Evolutionary conservation across 2,113 vertebrate species (phyloP).

Genomic region (Tetraodon nigroviridis): DNA sequence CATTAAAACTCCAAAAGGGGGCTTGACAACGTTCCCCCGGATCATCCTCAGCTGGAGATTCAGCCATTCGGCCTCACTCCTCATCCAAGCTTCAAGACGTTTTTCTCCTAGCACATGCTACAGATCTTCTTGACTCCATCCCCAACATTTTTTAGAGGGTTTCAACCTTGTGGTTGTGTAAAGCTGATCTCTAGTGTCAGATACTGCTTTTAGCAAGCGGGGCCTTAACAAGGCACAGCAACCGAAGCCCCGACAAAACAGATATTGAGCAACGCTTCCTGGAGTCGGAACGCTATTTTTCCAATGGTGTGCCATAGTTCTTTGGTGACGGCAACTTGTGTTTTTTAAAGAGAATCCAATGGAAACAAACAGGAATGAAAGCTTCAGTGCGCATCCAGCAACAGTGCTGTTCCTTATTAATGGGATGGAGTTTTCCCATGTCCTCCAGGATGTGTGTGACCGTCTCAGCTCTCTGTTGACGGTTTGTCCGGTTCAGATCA

Average conservation of each 20-base stretch:
- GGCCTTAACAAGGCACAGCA: slow-evolving; percentile 39
- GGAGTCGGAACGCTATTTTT: slow-evolving; percentile 43
- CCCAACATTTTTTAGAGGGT: slow-evolving; percentile 11
- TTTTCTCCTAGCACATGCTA: slow-evolving; percentile 19
- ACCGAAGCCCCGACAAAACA: slow-evolving; percentile 22
- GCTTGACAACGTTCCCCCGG: slow-evolving; percentile 16
- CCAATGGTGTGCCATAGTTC: slow-evolving; percentile 23
- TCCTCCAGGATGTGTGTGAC: slow-evolving; percentile 18
- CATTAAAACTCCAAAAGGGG: slow-evolving; percentile 18
- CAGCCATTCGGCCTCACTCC: too few species aligned
- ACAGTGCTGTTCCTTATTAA: slow-evolving; percentile 38
- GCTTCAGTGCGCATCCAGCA: slow-evolving; percentile 23
- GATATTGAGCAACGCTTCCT: slow-evolving; percentile 50
- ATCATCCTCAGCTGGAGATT: too few species aligned
- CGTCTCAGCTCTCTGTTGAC: slow-evolving; percentile 3
- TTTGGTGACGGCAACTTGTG: slow-evolving; percentile 20
- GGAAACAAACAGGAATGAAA: slow-evolving; percentile 41
- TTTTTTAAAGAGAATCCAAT: slow-evolving; percentile 50
- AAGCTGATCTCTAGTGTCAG: slow-evolving; percentile 26
- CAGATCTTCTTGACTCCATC: slow-evolving; percentile 28
- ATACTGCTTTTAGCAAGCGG: slow-evolving; percentile 39
- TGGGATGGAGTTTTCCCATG: slow-evolving; percentile 35
- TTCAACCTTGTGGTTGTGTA: slow-evolving; percentile 30
- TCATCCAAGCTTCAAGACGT: neutral
- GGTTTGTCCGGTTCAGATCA: slow-evolving; percentile 21